Base-by-base conservation (phyloP, 1,140 invertebrate genomes). In the Ceratoteleas bidentatus region DNA sequence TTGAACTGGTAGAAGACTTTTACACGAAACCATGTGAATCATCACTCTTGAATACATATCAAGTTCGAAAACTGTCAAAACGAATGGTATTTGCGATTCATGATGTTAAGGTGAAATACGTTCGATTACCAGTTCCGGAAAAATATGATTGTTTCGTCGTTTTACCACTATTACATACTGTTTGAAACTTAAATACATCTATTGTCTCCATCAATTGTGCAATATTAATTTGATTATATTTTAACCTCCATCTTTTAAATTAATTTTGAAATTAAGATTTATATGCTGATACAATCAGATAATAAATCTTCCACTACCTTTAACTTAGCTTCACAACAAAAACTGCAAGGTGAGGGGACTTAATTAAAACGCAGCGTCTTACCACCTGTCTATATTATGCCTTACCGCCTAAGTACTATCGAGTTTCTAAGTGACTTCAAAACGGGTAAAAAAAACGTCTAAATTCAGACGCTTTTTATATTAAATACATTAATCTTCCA, bases 21-120 rank as follows among this genome's bases (percentile, higher is more conserved):
- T 64, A 64, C 24, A 40, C 2, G 11, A 38, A n/a, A 38, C 61
- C 61, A 38, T 52, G 33, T 34, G 6, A n/a, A 40, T 64, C 61
- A 8, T 64, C 47, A 0, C 9, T n/a, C 7, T n/a, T 64, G 38
- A n/a, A 45, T 52, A 40, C 43, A 13, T 53, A 52, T 24, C 15
- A 36, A 64, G 49, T 64, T 38, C 7, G 24, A 15, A 3, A 24
- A 13, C n/a, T 64, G 8, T 64, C 61, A 11, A 16, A 47, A n/a
- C 50, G 61, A n/a, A 52, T 32, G 52, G 9, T n/a, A 38, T 64
- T 47, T 33, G n/a, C 34, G n/a, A 52, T 64, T 64, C 53, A 13
- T 13, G 9, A 34, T 34, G 15, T 56, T n/a, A 13, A 34, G 4
- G 34, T 36, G 10, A 56, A 56, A 36, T 56, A 56, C 13, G 33